Base-by-base conservation (phyloP, 2,797 vertebrate species). In the Pterois miles region DNA sequence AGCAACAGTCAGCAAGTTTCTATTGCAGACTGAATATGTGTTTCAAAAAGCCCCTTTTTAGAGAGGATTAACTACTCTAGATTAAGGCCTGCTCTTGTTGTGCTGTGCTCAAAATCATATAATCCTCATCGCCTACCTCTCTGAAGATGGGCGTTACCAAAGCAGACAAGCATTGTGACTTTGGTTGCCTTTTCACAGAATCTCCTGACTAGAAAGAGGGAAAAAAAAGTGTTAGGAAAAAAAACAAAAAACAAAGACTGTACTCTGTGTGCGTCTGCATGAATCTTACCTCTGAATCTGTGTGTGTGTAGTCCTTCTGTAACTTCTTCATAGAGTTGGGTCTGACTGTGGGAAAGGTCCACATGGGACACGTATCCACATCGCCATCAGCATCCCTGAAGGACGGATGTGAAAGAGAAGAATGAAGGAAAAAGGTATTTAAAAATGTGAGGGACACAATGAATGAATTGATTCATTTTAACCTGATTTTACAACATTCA, bases 291-390 rank as follows among this genome's bases (percentile, higher is more conserved):
- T 97, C 96, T n/a, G 95, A 95, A 68, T 96, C 94, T 27, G 95
- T 94, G 77, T 97, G 94, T 70, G 94, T 92, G 76, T 96, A 96
- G 75, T 95, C 96, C 86, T 97, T 96, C 95, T 98, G 97, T 88
- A 97, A 92, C 82, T 98, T 97, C 94, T 94, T 96, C 80, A 98
- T 92, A n/a, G 97, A 96, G 87, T 86, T 96, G 10, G 97, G 96
- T 87, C 96, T 95, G 89, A 99, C 96, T 23, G 98, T 99, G 29
- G 97, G 98, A 82, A 99, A 99, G 0, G 96, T 98, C 98, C 98
- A 99, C 81, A 96, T 92, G 34, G 97, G 97, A 89, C 96, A 96
- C 38, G 96, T 96, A 75, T 98, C 95, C 23, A 96, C 96, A 66
- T 98, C 97, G 1, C 95, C 93, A 4, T 98, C 97, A 8, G 96